These are phyloP conservation scores for Sarcoramphus papa DNA, from an alignment of 2,797 vertebrate species.

Conservation along the genomic window DNA sequence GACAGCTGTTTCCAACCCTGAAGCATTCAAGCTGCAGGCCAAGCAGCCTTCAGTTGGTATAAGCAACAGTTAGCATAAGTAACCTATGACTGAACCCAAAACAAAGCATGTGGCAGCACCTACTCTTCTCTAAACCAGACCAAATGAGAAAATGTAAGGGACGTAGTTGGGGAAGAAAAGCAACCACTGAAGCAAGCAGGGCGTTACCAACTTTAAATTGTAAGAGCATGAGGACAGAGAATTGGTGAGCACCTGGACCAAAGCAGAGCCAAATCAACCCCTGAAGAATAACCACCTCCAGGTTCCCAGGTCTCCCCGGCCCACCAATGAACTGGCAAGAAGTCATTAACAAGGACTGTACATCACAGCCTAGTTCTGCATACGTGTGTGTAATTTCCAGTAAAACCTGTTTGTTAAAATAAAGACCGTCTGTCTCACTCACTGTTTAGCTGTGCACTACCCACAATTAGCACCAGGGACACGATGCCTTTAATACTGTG, in stretches of 20 bases:
- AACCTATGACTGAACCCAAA: neutral
- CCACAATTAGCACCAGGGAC: neutral
- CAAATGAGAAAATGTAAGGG: neutral
- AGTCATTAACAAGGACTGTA: neutral
- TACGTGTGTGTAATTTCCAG: neutral
- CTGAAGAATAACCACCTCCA: neutral
- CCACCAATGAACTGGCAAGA: neutral
- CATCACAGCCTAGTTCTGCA: neutral
- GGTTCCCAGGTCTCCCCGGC: neutral
- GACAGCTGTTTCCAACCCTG: neutral
- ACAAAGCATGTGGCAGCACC: rapidly evolving
- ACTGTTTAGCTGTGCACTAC: neutral
- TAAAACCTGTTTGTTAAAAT: neutral
- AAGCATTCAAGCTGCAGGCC: neutral
- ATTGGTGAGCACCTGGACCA: neutral
- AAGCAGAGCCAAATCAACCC: neutral
- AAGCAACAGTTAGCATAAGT: neutral
- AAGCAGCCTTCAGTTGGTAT: neutral
- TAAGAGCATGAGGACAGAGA: neutral
- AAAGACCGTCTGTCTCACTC: neutral
- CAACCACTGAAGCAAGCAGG: neutral
- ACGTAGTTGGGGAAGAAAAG: neutral
- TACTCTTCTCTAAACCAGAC: neutral
- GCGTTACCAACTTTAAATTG: neutral
- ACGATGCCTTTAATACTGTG: neutral